Percentiles rank a stretch among this genome's conserved stretches.
phyloP scores from a whole-genome alignment of 2,888 invertebrate genomes.

The Cremastobaeus sp. region DNA sequence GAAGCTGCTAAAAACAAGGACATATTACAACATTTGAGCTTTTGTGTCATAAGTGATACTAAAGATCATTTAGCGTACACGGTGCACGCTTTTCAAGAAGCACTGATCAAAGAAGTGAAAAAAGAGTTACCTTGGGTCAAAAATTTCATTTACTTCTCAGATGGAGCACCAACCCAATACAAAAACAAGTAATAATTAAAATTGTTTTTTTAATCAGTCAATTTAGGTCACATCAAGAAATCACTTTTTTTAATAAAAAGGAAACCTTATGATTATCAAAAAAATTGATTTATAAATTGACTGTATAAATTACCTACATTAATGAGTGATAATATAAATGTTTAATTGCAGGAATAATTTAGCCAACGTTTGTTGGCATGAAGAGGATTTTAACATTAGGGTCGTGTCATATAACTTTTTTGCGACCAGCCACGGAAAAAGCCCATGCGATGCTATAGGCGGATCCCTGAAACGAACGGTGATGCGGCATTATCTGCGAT shows the following conservation, averaged over 20 bases:
- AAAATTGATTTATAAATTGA: neutral
- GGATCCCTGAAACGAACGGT: slow-evolving; percentile 18
- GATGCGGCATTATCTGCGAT: slow-evolving; percentile 13
- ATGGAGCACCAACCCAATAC: slow-evolving; percentile 21
- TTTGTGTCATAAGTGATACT: slow-evolving; percentile 17
- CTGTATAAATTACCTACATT: no score
- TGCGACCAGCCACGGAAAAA: slow-evolving; percentile 26
- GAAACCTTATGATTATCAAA: neutral
- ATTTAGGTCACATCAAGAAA: no score
- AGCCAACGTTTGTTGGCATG: slow-evolving; percentile 13
- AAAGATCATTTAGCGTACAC: slow-evolving; percentile 17
- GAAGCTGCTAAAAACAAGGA: neutral
- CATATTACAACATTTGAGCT: neutral
- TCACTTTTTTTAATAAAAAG: neutral
- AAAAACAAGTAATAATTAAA: slow-evolving; percentile 32
- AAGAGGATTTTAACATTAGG: slow-evolving; percentile 18
- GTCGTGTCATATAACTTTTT: slow-evolving; percentile 12
- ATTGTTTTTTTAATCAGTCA: no score
- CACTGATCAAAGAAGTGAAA: neutral
- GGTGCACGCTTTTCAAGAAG: slow-evolving; percentile 27
- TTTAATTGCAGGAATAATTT: slow-evolving; percentile 24
- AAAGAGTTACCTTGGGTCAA: slow-evolving; percentile 6
- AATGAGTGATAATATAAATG: no score
- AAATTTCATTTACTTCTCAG: slow-evolving; percentile 18
- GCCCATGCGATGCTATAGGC: slow-evolving; percentile 20